Percentiles rank a stretch among this genome's conserved stretches.
Conservation (phyloP, 2,888 invertebrate genomes). For the Abrostola tripartita region DNA sequence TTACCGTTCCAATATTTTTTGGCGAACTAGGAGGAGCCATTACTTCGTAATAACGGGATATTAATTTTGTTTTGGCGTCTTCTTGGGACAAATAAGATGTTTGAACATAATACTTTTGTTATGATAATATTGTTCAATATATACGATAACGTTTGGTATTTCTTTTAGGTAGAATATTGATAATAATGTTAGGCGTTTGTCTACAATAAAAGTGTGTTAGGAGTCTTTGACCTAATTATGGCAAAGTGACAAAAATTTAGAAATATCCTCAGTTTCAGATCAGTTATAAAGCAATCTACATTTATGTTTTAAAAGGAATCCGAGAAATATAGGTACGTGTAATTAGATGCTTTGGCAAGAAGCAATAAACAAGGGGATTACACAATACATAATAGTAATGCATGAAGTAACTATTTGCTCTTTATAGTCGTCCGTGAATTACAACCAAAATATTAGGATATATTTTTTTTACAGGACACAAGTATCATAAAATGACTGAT, state of each 20-base stretch:
- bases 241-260: conserved; percentile 34
- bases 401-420: no score
- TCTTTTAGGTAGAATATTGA: not conserved
- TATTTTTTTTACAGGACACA: no score
- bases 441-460: no score
- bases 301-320: conserved; percentile 9
- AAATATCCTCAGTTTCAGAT: conserved; percentile 10
- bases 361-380: no score
- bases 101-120: conserved; percentile 20
- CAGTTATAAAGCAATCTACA: conserved; percentile 13
- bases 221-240: conserved; percentile 31
- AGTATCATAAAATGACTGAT: no score
- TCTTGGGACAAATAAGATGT: conserved; percentile 25
- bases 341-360: no score
- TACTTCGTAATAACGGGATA: conserved; percentile 32
- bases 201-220: conserved; percentile 7
- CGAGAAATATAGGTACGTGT: no score
- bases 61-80: conserved; percentile 49
- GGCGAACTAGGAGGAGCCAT: conserved; percentile 39
- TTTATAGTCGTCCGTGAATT: no score
- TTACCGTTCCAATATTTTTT: conserved; percentile 49
- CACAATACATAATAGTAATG: no score
- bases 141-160: not conserved
- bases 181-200: not conserved
- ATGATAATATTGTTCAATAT: conserved; percentile 13